A percentile compares a stretch with the other conserved stretches of the same genome.
Evolutionary conservation across 2,797 vertebrate species (phyloP).

Genomic region (Lacerta agilis): DNA sequence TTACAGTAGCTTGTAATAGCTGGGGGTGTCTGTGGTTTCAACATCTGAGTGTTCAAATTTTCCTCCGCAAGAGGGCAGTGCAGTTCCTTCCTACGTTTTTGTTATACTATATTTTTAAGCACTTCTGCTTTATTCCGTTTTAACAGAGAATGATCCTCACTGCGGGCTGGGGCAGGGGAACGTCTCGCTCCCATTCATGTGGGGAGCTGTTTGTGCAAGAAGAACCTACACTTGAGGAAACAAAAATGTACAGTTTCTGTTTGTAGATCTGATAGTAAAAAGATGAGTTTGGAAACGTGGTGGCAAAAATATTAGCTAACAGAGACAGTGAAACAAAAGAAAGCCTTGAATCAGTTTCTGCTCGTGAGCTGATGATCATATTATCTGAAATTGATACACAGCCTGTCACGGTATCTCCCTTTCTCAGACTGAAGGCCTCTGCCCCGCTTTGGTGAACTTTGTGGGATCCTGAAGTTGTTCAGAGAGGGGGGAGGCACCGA

Average conservation of each 20-base stretch:
- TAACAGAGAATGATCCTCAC: background rate
- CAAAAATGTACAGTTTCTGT: background rate
- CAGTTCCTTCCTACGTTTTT: background rate
- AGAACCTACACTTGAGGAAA: background rate
- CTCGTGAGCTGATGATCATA: background rate
- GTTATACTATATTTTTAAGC: background rate
- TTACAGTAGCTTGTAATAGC: background rate
- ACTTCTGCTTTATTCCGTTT: background rate
- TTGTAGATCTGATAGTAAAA: background rate
- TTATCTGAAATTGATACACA: background rate
- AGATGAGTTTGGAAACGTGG: background rate
- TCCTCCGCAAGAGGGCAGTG: constrained; percentile 21
- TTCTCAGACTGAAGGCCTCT: background rate
- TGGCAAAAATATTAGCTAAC: background rate
- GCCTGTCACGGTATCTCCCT: background rate
- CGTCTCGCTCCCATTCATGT: background rate
- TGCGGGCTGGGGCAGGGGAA: background rate
- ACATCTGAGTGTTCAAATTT: background rate
- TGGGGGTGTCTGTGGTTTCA: background rate
- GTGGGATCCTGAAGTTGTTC: background rate
- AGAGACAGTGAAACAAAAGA: background rate
- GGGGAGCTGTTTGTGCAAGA: background rate
- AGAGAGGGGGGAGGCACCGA: background rate
- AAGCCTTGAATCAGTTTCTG: background rate
- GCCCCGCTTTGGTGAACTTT: background rate